These are phyloP conservation scores for Nymphalis polychloros DNA, from an alignment of 2,888 invertebrate species.

Conservation along the genomic window DNA sequence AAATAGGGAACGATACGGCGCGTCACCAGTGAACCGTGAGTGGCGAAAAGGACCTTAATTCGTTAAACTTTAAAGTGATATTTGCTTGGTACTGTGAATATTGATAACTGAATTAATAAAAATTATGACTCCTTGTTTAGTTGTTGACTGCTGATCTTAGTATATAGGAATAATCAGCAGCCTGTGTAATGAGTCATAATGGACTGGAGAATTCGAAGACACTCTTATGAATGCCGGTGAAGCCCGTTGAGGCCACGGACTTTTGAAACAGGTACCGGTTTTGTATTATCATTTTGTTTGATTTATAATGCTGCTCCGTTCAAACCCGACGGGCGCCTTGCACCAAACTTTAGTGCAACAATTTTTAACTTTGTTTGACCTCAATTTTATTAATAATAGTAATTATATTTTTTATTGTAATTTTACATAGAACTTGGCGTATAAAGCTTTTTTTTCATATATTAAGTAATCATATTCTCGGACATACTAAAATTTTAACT, in stretches of 20 bases:
- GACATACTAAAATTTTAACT: neutral
- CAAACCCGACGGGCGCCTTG: slow-evolving; percentile 56
- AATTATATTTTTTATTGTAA: neutral
- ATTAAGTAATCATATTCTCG: neutral
- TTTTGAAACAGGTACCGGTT: slow-evolving; percentile 81
- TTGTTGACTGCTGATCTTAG: slow-evolving; percentile 57
- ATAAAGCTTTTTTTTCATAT: neutral
- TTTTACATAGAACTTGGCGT: neutral
- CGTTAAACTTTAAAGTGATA: slow-evolving; percentile 51
- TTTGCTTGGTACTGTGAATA: slow-evolving; percentile 47
- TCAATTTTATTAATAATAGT: slow-evolving; percentile 4
- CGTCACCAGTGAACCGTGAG: slow-evolving; percentile 41
- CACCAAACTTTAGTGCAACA: slow-evolving; percentile 42
- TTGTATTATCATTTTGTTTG: slow-evolving; percentile 79
- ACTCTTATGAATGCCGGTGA: slow-evolving; percentile 63
- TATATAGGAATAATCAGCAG: slow-evolving; percentile 39
- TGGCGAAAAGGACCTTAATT: slow-evolving; percentile 64
- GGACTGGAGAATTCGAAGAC: slow-evolving; percentile 69
- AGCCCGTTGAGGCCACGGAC: slow-evolving; percentile 72
- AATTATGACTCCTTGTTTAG: slow-evolving; percentile 51
- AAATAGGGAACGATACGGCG: slow-evolving; percentile 71
- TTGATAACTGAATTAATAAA: slow-evolving; percentile 58
- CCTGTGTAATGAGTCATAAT: slow-evolving; percentile 52
- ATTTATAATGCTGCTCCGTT: slow-evolving; percentile 67
- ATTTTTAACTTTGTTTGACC: slow-evolving; percentile 20